A percentile compares a stretch with the other conserved stretches of the same genome.
Evolutionary conservation across 2,797 vertebrate genomes (phyloP).

Genomic region (Brotula barbata): DNA sequence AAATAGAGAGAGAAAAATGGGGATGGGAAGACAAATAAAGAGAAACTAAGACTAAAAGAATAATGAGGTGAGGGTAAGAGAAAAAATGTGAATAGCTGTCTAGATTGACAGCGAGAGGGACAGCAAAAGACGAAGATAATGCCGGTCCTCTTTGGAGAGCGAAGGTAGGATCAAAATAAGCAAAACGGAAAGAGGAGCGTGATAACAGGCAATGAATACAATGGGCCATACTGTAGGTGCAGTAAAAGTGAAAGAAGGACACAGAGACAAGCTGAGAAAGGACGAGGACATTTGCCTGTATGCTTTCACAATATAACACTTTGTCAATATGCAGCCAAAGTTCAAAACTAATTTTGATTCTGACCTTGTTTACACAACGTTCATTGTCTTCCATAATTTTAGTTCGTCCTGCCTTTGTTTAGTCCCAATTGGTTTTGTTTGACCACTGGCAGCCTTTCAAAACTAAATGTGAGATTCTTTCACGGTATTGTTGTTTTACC

Average conservation of each 20-base stretch:
- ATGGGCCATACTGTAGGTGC: constrained; percentile 6
- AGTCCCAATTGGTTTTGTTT: constrained; percentile 24
- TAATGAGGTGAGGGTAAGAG: neutral
- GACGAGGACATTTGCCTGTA: neutral
- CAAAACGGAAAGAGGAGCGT: neutral
- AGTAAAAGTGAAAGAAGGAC: constrained; percentile 47
- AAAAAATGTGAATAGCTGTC: neutral
- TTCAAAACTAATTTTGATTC: constrained; percentile 11
- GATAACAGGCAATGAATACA: constrained; percentile 4
- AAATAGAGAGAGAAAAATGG: constrained; percentile 30
- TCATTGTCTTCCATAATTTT: constrained; percentile 2
- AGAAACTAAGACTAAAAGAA: neutral
- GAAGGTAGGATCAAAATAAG: neutral
- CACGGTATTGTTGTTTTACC: constrained; percentile 25
- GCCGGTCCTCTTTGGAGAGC: constrained; percentile 1
- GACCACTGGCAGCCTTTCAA: constrained; percentile 19
- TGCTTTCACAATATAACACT: neutral
- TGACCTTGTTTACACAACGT: constrained; percentile 22
- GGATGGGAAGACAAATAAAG: constrained; percentile 15
- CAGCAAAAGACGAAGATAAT: neutral
- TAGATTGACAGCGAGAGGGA: neutral
- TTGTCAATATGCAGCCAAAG: constrained; percentile 12
- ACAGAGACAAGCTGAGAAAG: constrained; percentile 25
- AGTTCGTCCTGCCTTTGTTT: constrained; percentile 3
- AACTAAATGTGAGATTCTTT: constrained; percentile 39